A percentile compares a stretch with the other conserved stretches of the same genome.
Conservation (phyloP, 2,888 invertebrate species). For the Drosophila phalerata region DNA sequence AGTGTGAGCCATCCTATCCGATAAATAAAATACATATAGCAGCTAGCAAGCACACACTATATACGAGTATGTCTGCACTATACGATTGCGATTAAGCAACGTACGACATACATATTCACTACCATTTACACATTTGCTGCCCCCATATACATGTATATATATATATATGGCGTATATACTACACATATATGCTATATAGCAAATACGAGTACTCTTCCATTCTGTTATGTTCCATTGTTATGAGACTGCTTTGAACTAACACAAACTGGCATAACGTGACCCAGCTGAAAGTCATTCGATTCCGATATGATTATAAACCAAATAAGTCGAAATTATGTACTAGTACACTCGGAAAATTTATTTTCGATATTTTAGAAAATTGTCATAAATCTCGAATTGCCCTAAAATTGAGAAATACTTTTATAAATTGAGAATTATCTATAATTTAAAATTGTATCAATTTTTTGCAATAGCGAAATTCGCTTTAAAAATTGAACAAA, state of each 20-base stretch:
- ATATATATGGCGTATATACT: conserved; percentile 10
- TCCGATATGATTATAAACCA: conserved; percentile 16
- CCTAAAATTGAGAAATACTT: background rate
- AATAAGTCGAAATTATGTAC: conserved; percentile 29
- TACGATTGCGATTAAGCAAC: conserved; percentile 1
- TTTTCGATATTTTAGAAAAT: background rate
- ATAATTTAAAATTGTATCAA: no score
- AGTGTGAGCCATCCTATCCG: conserved; percentile 85
- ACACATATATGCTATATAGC: background rate
- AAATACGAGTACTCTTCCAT: conserved; percentile 24
- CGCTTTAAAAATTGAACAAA: no score
- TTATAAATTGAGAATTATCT: no score
- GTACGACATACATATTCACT: conserved; percentile 30
- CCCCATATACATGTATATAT: conserved; percentile 16
- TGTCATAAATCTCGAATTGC: background rate
- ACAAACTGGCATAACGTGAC: conserved; percentile 59
- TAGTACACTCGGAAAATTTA: background rate
- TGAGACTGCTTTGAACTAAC: conserved; percentile 32
- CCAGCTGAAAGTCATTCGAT: conserved; percentile 25
- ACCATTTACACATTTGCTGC: conserved; percentile 44
- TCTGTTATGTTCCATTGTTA: conserved; percentile 17
- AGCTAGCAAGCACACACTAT: conserved; percentile 75
- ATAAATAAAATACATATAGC: conserved; percentile 75
- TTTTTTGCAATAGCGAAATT: no score
- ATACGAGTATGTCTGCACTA: conserved; percentile 37